phyloP scores from a whole-genome alignment of 2,888 invertebrate genomes.

The Sipunculus nudus region DNA sequence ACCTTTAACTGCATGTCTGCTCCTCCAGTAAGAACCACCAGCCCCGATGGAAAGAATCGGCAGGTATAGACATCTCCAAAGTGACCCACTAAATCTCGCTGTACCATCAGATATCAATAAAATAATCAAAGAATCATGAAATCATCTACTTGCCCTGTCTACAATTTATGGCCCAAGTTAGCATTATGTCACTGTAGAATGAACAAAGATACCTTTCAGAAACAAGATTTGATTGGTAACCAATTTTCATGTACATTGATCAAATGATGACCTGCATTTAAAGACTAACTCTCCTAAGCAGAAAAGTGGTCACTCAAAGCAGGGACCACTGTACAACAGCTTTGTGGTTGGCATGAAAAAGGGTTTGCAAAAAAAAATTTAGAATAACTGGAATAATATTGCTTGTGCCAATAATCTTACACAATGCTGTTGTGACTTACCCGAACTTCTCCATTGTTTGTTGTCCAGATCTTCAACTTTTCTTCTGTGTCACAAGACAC shows the following conservation, averaged over 20 bases:
- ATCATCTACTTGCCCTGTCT: background rate
- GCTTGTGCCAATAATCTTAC: background rate
- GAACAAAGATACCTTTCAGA: too few species aligned
- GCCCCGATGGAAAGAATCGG: conserved; percentile 77
- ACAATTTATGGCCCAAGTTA: background rate
- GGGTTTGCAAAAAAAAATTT: too few species aligned
- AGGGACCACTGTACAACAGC: too few species aligned
- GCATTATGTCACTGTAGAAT: background rate
- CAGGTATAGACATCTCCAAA: conserved; percentile 76
- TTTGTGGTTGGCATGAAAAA: too few species aligned
- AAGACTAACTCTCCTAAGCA: too few species aligned
- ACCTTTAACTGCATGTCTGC: conserved; percentile 77
- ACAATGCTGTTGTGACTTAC: conserved; percentile 56
- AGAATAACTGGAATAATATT: background rate
- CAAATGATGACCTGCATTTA: too few species aligned
- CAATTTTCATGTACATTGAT: too few species aligned
- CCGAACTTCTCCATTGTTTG: conserved; percentile 71
- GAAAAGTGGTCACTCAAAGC: too few species aligned
- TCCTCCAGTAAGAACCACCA: conserved; percentile 75
- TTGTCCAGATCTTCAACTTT: conserved; percentile 74
- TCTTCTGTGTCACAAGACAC: conserved; percentile 74
- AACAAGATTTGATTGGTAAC: too few species aligned
- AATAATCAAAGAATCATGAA: background rate
- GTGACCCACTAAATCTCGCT: conserved; percentile 73
- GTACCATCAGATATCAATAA: conserved; percentile 21